These are phyloP conservation scores for Drosophila busckii DNA, from an alignment of 1,140 invertebrate species.

Conservation along the genomic window DNA sequence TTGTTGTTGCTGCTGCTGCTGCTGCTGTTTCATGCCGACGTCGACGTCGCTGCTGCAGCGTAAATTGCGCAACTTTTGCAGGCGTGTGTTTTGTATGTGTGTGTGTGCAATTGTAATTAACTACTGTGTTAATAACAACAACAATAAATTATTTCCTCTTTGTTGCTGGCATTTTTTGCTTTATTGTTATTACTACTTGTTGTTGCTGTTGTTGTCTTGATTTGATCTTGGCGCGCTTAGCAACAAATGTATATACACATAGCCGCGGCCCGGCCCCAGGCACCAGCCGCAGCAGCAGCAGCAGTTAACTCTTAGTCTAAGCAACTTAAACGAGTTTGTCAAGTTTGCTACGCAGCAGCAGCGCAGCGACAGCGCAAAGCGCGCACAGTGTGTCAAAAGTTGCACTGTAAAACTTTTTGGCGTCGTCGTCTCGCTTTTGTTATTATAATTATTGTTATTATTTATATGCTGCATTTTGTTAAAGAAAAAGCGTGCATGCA, in stretches of 20 bases:
- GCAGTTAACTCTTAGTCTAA: no score
- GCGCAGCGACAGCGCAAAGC: conserved; percentile 1
- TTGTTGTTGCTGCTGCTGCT: no score
- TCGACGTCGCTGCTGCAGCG: conserved; percentile 13
- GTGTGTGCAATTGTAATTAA: conserved; percentile 69
- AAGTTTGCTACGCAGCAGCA: conserved; percentile 27
- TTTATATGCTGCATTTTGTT: conserved; percentile 16
- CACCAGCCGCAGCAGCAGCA: no score
- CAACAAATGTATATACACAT: no score
- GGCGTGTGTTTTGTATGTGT: conserved; percentile 11
- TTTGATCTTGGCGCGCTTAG: conserved; percentile 70
- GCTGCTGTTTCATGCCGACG: no score
- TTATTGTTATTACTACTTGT: conserved; percentile 19
- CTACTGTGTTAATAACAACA: conserved; percentile 12
- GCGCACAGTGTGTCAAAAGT: no score
- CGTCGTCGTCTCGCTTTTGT: background rate
- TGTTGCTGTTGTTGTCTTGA: conserved; percentile 1
- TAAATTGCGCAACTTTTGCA: conserved; percentile 60
- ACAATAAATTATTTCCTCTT: conserved; percentile 42
- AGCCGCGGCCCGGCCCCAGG: no score
- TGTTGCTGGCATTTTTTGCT: conserved; percentile 1
- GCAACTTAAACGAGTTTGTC: conserved; percentile 66
- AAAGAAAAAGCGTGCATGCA: conserved; percentile 29
- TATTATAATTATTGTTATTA: background rate
- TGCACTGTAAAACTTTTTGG: background rate